Conservation (phyloP, 2,113 vertebrate genomes). For the Oophaga pumilio region DNA sequence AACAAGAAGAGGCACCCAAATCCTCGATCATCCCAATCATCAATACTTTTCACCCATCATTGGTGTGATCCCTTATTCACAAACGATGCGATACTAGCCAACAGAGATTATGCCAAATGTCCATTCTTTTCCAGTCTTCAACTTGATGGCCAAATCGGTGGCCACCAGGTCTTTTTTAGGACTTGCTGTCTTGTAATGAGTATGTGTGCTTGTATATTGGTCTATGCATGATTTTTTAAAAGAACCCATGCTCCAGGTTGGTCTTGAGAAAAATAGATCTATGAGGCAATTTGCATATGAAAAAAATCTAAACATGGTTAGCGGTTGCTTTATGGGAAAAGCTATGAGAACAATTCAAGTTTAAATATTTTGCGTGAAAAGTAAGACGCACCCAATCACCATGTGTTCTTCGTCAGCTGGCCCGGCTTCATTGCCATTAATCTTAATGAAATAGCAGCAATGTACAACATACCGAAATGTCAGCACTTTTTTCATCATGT, state of each 20-base stretch:
- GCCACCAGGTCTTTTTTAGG: too few species aligned
- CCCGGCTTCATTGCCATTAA: not conserved
- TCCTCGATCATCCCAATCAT: too few species aligned
- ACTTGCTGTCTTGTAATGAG: too few species aligned
- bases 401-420: constrained; percentile 4
- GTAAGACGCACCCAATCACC: not conserved
- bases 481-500: not conserved
- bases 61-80: too few species aligned
- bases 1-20: too few species aligned
- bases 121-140: too few species aligned
- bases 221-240: not conserved
- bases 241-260: not conserved
- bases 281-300: too few species aligned
- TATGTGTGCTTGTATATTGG: not conserved
- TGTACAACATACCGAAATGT: constrained; percentile 12
- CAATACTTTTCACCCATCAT: too few species aligned
- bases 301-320: not conserved
- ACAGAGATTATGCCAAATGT: too few species aligned
- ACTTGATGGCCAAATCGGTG: too few species aligned
- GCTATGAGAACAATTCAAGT: not conserved
- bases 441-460: not conserved
- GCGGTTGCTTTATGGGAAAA: not conserved
- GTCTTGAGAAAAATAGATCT: not conserved
- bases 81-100: too few species aligned
- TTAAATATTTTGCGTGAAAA: not conserved